These are phyloP conservation scores for Nicator chloris DNA, from an alignment of 2,113 vertebrate genomes.

Conservation along the genomic window DNA sequence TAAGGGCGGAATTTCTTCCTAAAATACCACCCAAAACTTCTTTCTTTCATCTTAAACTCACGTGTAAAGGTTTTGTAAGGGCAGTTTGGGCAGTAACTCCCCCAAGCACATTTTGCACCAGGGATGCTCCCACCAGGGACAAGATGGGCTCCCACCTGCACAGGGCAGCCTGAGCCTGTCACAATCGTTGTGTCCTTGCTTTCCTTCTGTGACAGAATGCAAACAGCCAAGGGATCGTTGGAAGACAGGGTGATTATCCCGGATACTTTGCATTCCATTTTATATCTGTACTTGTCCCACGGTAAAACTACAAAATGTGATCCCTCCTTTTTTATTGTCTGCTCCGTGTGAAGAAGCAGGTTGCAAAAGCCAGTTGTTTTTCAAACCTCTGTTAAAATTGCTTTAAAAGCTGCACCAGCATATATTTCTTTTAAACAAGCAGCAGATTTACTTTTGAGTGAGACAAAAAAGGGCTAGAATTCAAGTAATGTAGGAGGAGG, in stretches of 20 bases:
- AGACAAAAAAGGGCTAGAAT: not conserved
- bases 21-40: not conserved
- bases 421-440: not conserved
- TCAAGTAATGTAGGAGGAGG: not conserved
- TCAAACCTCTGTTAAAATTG: not conserved
- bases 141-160: not conserved
- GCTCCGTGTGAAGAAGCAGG: not conserved
- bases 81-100: not conserved
- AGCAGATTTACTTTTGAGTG: not conserved
- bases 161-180: not conserved
- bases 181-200: rapidly evolving
- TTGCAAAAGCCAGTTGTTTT: not conserved
- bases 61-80: not conserved
- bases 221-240: not conserved
- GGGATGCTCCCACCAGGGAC: not conserved
- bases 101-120: not conserved
- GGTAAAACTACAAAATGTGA: not conserved
- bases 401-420: not conserved
- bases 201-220: not conserved
- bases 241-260: not conserved
- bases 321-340: not conserved
- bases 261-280: not conserved
- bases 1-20: too few relatives aligned
- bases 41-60: not conserved
- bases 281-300: not conserved